Conservation (phyloP, 2,113 vertebrate species). For the Colossoma macropomum region DNA sequence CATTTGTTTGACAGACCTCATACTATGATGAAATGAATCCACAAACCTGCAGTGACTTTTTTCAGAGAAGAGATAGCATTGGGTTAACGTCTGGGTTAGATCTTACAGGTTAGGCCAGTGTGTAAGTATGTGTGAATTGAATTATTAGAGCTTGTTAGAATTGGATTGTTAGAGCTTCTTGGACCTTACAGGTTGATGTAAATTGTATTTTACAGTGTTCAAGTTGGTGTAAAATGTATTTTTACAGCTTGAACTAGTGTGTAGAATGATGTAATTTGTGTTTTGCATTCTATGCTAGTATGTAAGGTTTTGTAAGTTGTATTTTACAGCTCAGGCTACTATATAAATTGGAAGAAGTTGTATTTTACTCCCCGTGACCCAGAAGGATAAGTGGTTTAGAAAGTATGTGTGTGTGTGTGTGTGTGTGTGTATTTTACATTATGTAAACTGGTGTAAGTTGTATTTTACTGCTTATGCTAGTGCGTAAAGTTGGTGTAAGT, state of each 20-base stretch:
- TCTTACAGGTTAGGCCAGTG: background rate
- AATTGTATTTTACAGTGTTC: background rate
- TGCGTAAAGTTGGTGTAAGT: background rate
- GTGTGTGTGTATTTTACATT: too few relatives aligned
- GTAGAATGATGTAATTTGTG: too few relatives aligned
- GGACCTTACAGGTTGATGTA: background rate
- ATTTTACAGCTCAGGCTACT: background rate
- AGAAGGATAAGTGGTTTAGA: too few relatives aligned
- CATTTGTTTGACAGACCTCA: conserved; percentile 19
- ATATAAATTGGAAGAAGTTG: background rate
- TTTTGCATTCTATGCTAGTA: background rate
- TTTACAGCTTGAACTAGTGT: too few relatives aligned
- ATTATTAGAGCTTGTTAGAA: too few relatives aligned
- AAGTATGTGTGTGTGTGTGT: too few relatives aligned
- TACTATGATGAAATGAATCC: background rate
- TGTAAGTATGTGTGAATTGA: too few relatives aligned
- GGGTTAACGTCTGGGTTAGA: background rate
- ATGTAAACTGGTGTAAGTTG: background rate
- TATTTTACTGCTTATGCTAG: background rate
- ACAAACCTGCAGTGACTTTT: background rate
- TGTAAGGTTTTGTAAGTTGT: background rate
- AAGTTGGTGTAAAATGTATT: background rate
- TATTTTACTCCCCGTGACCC: too few relatives aligned
- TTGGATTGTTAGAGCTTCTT: background rate
- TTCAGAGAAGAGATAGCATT: background rate